Conservation (phyloP, 2,797 vertebrate species). For the Fundulus diaphanus region DNA sequence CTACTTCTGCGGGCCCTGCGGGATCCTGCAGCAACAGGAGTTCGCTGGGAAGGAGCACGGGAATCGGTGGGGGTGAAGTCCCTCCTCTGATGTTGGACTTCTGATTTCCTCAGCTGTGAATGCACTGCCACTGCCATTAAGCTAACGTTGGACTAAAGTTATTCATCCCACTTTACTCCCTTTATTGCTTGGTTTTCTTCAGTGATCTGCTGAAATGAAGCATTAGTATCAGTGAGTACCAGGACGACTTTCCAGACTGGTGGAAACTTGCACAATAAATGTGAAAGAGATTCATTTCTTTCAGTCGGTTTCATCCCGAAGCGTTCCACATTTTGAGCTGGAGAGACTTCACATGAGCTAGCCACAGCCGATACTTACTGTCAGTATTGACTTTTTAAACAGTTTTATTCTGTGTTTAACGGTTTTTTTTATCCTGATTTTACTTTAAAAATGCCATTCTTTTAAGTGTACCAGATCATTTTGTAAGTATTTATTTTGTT, state of each 20-base stretch:
- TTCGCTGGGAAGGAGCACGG: conserved; percentile 62
- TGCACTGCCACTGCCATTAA: conserved; percentile 26
- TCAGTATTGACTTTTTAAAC: conserved; percentile 34
- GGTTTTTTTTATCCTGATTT: conserved; percentile 39
- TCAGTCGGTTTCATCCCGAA: neutral
- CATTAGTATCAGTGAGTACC: conserved; percentile 22
- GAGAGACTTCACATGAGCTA: neutral
- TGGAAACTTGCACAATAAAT: conserved; percentile 9
- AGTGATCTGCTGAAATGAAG: conserved; percentile 28
- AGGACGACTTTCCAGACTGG: conserved; percentile 26
- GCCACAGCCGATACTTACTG: conserved; percentile 18
- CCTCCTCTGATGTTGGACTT: neutral
- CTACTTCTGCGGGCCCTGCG: conserved; percentile 63
- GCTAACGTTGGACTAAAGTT: conserved; percentile 9
- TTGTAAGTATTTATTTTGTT: conserved; percentile 82
- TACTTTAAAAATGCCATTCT: conserved; percentile 56
- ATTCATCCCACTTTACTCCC: neutral
- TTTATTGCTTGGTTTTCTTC: neutral
- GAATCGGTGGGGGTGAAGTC: conserved; percentile 58
- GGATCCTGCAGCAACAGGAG: conserved; percentile 66
- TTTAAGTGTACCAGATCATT: conserved; percentile 67
- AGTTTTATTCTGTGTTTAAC: neutral
- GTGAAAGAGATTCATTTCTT: neutral
- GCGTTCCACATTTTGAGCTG: neutral
- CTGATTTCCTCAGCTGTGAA: conserved; percentile 2